These are phyloP conservation scores for Oligia fasciuncula DNA, from an alignment of 2,888 invertebrate genomes.

Conservation along the genomic window DNA sequence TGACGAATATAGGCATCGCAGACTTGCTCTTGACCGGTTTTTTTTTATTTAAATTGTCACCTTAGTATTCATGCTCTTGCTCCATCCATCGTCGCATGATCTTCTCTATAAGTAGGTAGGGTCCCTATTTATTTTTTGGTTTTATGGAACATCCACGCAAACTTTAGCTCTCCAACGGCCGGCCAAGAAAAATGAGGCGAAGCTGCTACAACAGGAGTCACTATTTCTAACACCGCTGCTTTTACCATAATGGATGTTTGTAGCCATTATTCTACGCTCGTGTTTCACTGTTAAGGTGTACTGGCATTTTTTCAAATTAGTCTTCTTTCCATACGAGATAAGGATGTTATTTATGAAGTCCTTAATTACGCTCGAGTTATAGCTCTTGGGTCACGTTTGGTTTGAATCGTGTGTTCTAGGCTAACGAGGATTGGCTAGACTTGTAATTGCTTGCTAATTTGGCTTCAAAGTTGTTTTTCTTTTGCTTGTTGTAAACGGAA, in stretches of 20 bases:
- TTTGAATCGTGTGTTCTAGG: constrained; percentile 29
- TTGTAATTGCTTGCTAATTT: constrained; percentile 14
- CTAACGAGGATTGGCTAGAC: constrained; percentile 41
- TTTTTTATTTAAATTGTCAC: neutral
- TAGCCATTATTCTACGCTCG: constrained; percentile 66
- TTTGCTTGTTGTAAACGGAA: neutral
- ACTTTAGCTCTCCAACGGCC: constrained; percentile 54
- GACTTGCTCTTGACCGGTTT: neutral
- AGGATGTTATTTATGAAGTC: constrained; percentile 64
- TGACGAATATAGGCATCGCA: too few species aligned
- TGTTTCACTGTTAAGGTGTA: constrained; percentile 65
- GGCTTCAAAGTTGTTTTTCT: neutral
- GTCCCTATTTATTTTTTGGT: neutral
- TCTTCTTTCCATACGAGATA: constrained; percentile 63
- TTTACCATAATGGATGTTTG: constrained; percentile 79
- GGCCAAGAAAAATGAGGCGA: constrained; percentile 77
- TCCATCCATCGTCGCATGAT: neutral
- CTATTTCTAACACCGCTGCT: constrained; percentile 76
- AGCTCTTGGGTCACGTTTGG: constrained; percentile 21
- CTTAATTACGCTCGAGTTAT: constrained; percentile 61
- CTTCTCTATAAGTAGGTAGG: neutral
- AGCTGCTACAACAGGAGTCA: constrained; percentile 72
- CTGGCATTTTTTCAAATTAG: constrained; percentile 72
- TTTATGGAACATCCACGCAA: constrained; percentile 50
- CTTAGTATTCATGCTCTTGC: neutral